phyloP scores from a whole-genome alignment of 1,140 invertebrate genomes.

The Sesamia nonagrioides region DNA sequence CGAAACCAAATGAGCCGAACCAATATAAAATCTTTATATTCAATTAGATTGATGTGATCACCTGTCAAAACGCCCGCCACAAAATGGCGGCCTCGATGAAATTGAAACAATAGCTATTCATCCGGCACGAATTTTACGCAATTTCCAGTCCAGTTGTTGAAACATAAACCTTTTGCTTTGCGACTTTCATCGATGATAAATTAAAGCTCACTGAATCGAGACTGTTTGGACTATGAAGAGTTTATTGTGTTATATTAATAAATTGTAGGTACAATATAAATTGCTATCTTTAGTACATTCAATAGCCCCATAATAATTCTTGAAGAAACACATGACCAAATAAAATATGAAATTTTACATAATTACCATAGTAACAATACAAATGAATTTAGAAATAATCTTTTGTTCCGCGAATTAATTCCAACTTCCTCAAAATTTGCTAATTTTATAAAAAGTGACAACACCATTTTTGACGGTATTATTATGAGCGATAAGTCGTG shows the following conservation, averaged over 20 bases:
- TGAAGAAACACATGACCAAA: too few species aligned
- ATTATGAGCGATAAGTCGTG: too few species aligned
- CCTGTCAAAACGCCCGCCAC: slow-evolving; percentile 24
- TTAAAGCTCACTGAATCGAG: neutral
- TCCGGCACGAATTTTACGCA: slow-evolving; percentile 4
- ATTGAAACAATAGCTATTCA: slow-evolving; percentile 25
- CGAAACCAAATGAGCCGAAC: neutral
- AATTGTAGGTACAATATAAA: too few species aligned
- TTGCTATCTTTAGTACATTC: too few species aligned
- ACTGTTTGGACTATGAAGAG: neutral
- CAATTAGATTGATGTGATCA: neutral
- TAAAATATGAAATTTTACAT: too few species aligned
- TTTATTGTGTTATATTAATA: neutral
- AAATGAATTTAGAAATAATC: too few species aligned
- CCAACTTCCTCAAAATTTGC: too few species aligned
- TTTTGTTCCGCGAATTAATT: too few species aligned
- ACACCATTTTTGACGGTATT: too few species aligned
- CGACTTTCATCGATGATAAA: slow-evolving; percentile 26
- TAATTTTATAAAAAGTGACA: too few species aligned
- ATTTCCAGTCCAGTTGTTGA: slow-evolving; percentile 11
- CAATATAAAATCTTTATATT: neutral
- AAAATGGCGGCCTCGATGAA: slow-evolving; percentile 10
- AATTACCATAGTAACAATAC: too few species aligned
- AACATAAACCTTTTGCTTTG: slow-evolving; percentile 20
- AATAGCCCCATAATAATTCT: too few species aligned